Conservation (phyloP, 2,113 vertebrate genomes). For the Caracal caracal region DNA sequence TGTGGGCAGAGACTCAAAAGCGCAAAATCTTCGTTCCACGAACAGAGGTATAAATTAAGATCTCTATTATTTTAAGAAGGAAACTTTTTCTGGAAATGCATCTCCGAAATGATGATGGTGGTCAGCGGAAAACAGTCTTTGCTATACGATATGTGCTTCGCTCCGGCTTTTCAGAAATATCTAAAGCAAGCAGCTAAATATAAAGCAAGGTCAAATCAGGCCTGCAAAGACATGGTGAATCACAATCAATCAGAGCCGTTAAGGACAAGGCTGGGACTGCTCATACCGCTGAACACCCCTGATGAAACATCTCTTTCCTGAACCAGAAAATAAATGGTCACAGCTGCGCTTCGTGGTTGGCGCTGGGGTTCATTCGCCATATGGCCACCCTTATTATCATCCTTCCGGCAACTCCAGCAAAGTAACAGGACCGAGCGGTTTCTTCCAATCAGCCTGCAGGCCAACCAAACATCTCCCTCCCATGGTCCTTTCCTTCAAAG, state of each 20-base stretch:
- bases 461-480: background rate
- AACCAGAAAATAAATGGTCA: background rate
- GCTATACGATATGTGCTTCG: background rate
- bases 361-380: background rate
- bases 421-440: background rate
- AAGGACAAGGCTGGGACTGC: background rate
- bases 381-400: background rate
- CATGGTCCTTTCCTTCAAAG: background rate
- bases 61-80: background rate
- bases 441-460: background rate
- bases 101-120: background rate
- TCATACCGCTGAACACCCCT: background rate
- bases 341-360: background rate
- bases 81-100: background rate
- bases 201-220: background rate
- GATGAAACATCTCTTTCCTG: background rate
- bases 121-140: background rate
- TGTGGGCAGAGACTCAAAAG: background rate
- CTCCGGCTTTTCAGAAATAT: background rate
- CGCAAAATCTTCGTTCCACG: background rate
- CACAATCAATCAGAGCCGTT: background rate
- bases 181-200: background rate
- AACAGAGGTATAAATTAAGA: background rate
- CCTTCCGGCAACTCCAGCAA: background rate
- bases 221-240: background rate